These are phyloP conservation scores for Macrosteles quadrilineatus DNA, from an alignment of 1,140 invertebrate genomes.

Conservation along the genomic window DNA sequence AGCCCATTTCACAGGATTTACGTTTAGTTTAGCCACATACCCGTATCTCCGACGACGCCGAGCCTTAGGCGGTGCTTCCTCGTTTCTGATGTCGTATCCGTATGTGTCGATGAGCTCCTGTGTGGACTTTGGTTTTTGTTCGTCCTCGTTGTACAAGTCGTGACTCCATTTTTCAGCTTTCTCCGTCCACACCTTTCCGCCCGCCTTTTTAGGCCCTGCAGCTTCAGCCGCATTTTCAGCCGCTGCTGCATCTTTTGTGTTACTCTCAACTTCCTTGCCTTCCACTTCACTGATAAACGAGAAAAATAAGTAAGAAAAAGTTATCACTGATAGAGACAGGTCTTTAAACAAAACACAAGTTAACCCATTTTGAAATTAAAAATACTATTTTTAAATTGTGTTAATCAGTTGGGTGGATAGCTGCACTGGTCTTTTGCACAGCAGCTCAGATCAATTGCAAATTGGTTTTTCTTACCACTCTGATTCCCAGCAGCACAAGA, in stretches of 20 bases:
- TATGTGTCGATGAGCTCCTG: conserved; percentile 87
- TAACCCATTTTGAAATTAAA: no score
- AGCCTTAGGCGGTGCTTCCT: conserved; percentile 87
- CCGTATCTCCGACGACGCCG: conserved; percentile 82
- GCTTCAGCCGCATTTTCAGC: conserved; percentile 47
- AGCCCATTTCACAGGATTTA: no score
- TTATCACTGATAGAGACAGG: no score
- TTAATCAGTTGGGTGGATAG: no score
- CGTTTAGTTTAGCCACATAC: conserved; percentile 59
- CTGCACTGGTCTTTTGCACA: no score
- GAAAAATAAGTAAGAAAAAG: no score
- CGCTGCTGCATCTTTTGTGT: conserved; percentile 51
- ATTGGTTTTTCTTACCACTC: no score
- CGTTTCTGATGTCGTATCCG: conserved; percentile 92
- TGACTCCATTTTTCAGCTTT: conserved; percentile 80
- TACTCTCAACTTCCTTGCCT: conserved; percentile 44
- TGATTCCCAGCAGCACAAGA: no score
- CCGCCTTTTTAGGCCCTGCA: conserved; percentile 47
- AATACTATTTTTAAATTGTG: no score
- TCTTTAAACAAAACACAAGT: no score
- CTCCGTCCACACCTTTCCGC: conserved; percentile 60
- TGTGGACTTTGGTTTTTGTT: conserved; percentile 83
- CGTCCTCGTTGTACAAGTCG: conserved; percentile 80
- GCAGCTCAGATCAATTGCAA: no score
- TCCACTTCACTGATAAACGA: conserved; percentile 1